Evolutionary conservation across 1,140 invertebrate genomes (phyloP).

Genomic region (Drosophila mauritiana): DNA sequence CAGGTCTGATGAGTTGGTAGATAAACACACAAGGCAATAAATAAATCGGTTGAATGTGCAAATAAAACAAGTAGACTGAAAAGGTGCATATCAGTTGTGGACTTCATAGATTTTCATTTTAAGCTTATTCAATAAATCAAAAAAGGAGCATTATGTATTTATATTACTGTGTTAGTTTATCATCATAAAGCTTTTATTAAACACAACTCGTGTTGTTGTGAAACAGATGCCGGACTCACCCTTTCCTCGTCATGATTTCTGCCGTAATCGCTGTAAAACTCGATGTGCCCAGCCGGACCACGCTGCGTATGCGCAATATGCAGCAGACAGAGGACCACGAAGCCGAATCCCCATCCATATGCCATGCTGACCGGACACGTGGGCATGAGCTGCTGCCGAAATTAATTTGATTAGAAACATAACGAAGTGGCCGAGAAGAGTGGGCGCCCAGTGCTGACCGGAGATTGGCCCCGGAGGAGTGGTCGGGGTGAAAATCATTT

Average conservation of each 20-base stretch:
- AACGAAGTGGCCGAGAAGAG: conserved; percentile 40
- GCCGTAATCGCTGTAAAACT: conserved; percentile 63
- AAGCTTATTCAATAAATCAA: no score
- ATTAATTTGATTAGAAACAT: conserved; percentile 81
- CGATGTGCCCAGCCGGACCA: conserved; percentile 42
- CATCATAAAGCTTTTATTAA: background rate
- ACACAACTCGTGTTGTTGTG: background rate
- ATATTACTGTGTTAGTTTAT: background rate
- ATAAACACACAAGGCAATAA: background rate
- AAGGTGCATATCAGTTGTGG: background rate
- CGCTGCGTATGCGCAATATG: conserved; percentile 69
- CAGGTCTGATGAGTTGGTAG: background rate
- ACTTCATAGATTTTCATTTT: no score
- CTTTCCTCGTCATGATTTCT: conserved; percentile 58
- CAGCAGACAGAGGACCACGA: conserved; percentile 22
- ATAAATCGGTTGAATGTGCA: no score
- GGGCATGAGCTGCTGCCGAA: conserved; percentile 63
- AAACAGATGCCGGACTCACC: conserved; percentile 31
- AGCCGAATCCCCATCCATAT: conserved; percentile 26
- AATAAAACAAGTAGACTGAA: background rate
- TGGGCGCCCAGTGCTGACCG: conserved; percentile 13
- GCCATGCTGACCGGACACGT: conserved; percentile 47
- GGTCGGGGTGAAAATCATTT: conserved; percentile 63
- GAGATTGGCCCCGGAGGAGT: conserved; percentile 26
- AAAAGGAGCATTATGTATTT: background rate